phyloP scores from a whole-genome alignment of 2,797 vertebrate species.

The Discoglossus pictus region DNA sequence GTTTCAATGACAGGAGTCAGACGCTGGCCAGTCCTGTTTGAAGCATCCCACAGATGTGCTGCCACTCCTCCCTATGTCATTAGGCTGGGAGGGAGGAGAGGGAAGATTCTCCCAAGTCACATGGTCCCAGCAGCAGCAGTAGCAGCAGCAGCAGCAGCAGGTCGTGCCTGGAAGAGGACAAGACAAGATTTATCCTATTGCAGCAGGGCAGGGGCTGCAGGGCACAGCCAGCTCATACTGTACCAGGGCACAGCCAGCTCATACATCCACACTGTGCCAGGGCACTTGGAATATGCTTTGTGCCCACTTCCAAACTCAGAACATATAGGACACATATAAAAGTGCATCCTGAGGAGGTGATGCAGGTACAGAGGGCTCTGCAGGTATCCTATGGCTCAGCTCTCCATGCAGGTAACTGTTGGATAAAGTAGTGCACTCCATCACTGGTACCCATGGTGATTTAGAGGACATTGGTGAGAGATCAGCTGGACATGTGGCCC shows the following conservation, averaged over 20 bases:
- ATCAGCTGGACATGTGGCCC: conserved; percentile 81
- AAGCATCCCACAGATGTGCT: conserved; percentile 16
- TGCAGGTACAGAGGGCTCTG: background rate
- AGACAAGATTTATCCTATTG: background rate
- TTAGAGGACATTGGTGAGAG: conserved; percentile 45
- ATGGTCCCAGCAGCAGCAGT: conserved; percentile 19
- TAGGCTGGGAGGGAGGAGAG: conserved; percentile 8
- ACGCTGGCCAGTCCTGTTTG: conserved; percentile 9
- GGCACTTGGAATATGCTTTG: background rate
- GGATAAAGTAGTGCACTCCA: conserved; percentile 2
- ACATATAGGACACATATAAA: background rate
- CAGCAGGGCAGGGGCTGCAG: background rate
- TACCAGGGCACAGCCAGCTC: background rate
- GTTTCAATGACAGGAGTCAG: no score
- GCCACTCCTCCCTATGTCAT: conserved; percentile 32
- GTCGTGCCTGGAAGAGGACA: conserved; percentile 23
- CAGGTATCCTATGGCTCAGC: conserved; percentile 55
- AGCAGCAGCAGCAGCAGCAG: no score
- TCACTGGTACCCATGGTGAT: conserved; percentile 15
- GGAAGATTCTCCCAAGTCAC: conserved; percentile 44
- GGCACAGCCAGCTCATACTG: background rate
- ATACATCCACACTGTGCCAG: background rate
- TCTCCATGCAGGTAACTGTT: conserved; percentile 6
- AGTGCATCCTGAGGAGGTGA: background rate
- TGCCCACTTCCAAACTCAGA: background rate